Conservation (phyloP, 30 jellyfish, hydroid and myxozoan species). For the Hydra vulgaris region DNA sequence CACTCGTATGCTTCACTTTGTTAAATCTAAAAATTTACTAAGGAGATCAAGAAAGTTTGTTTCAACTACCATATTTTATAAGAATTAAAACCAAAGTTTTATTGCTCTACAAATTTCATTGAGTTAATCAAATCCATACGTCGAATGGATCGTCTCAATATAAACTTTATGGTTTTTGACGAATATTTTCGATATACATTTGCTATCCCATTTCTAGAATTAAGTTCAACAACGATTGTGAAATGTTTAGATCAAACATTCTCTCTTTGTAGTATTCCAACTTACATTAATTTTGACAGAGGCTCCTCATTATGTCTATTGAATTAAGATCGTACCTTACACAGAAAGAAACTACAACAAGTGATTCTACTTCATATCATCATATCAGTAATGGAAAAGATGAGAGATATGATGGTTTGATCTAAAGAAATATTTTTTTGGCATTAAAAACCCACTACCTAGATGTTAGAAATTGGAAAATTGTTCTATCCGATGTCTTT, state of each 20-base stretch:
- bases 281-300: not conserved
- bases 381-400: conserved; percentile 33
- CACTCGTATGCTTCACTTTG: no score
- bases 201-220: conserved; percentile 8
- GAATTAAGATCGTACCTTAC: not conserved
- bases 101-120: conserved; percentile 18
- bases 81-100: conserved; percentile 30
- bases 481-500: conserved; percentile 57
- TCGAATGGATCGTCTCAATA: conserved; percentile 36
- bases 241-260: not conserved
- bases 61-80: conserved; percentile 5
- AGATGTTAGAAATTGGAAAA: conserved; percentile 37
- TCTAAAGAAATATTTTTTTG: conserved; percentile 37
- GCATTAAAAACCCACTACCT: conserved; percentile 36
- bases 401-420: conserved; percentile 49
- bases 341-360: conserved; percentile 28
- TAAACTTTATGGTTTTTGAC: conserved; percentile 40
- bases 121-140: conserved; percentile 39
- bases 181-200: conserved; percentile 49
- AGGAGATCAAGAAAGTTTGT: conserved; percentile 39
- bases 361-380: conserved; percentile 40
- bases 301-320: not conserved
- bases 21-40: conserved; percentile 25
- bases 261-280: conserved; percentile 14
- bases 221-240: conserved; percentile 10